These are phyloP conservation scores for Penaeus indicus DNA, from an alignment of 1,140 invertebrate species.

Conservation along the genomic window DNA sequence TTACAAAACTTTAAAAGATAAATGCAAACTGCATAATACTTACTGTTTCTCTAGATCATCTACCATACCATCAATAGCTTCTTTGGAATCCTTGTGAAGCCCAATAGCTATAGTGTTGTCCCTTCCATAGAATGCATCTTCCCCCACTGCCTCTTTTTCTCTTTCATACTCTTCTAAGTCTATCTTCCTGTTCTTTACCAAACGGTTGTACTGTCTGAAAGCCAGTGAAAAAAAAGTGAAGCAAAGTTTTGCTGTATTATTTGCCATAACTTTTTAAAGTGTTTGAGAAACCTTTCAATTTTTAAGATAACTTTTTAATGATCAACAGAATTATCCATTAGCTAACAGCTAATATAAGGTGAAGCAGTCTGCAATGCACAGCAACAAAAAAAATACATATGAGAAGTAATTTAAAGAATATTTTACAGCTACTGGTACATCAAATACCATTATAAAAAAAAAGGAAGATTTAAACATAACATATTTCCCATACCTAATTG, in stretches of 20 bases:
- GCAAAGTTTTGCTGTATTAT: background rate
- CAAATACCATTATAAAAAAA: background rate
- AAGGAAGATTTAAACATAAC: background rate
- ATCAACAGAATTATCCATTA: too few relatives aligned
- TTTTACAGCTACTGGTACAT: too few relatives aligned
- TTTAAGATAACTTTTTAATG: too few relatives aligned
- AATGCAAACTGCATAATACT: slow-evolving; percentile 68
- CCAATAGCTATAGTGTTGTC: slow-evolving; percentile 92
- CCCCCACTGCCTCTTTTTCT: slow-evolving; percentile 87
- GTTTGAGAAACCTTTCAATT: too few relatives aligned
- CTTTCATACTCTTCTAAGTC: slow-evolving; percentile 91
- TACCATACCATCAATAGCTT: slow-evolving; percentile 94
- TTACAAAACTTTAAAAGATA: background rate
- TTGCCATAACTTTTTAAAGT: too few relatives aligned
- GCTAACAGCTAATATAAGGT: too few relatives aligned
- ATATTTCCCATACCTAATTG: slow-evolving; percentile 71
- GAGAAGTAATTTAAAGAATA: too few relatives aligned
- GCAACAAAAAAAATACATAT: too few relatives aligned
- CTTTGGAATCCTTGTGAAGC: slow-evolving; percentile 87
- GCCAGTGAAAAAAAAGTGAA: slow-evolving; percentile 12
- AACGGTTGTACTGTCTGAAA: slow-evolving; percentile 86
- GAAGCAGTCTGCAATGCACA: too few relatives aligned
- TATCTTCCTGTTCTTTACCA: slow-evolving; percentile 90
- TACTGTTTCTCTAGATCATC: slow-evolving; percentile 94
- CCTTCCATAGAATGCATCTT: slow-evolving; percentile 91